Conservation (phyloP, 2,888 invertebrate species). For the Neuroscelio doddi region DNA sequence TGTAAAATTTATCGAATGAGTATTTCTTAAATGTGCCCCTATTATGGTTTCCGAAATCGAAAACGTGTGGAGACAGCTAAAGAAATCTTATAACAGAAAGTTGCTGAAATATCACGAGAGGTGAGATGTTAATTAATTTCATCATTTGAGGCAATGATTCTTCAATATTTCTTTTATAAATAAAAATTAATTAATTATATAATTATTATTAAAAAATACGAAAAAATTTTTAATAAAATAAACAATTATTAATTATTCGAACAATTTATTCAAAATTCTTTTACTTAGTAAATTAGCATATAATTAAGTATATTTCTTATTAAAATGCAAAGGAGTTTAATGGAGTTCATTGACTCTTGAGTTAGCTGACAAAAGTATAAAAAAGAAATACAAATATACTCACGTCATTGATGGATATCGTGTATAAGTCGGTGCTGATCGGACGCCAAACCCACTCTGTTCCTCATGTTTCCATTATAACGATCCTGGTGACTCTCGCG, state of each 20-base stretch:
- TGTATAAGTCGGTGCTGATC: slow-evolving; percentile 61
- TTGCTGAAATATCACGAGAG: slow-evolving; percentile 1
- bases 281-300: no score
- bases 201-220: no score
- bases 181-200: no score
- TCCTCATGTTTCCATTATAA: slow-evolving; percentile 70
- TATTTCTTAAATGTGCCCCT: slow-evolving; percentile 2
- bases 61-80: slow-evolving; percentile 7
- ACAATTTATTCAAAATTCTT: no score
- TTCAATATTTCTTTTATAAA: no score
- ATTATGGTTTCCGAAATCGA: neutral
- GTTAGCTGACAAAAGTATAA: no score
- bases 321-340: no score
- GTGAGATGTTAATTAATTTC: neutral
- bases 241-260: no score
- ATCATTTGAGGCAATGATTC: neutral
- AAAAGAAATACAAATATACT: slow-evolving; percentile 50
- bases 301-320: no score
- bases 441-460: slow-evolving; percentile 59
- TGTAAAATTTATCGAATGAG: slow-evolving; percentile 4
- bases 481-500: slow-evolving; percentile 59
- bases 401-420: slow-evolving; percentile 70
- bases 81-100: neutral
- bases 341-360: no score
- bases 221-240: no score